Evolutionary conservation across 1,140 invertebrate genomes (phyloP), one percentile per base, ranked within the genome.

Genomic region (Bombus sibiricus): DNA sequence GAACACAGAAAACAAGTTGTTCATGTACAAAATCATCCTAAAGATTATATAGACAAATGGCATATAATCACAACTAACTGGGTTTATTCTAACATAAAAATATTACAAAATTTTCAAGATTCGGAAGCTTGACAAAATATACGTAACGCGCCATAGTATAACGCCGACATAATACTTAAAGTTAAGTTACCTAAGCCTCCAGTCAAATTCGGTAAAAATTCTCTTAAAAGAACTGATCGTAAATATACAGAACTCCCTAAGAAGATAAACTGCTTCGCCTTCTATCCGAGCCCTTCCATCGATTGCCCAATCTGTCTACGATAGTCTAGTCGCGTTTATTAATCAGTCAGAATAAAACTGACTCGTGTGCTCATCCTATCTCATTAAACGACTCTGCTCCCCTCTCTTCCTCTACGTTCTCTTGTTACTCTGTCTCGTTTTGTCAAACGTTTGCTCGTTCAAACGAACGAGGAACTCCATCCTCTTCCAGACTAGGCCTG

Each of bases 311-410:
- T 39, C 25, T 5, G 5, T 28, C 10, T 10, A 43, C n/a, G 22
- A 15, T n/a, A 57, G 37, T 81, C 37, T 18, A 6, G 3, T n/a
- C 41, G 18, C 32, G 32, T 57, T 75, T 37, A 64, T 73, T 78
- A 72, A 79, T 78, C 77, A 12, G 22, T 81, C 68, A 28, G 47
- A 28, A 77, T 77, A 59, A 53, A 79, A 75, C 22, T 2, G 62
- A 64, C 71, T 37, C 12, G 34, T 10, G 47, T 15, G 47, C 28
- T 75, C 57, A 37, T 66, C 72, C 59, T 83, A 66, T 68, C 57
- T 75, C 80, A 83, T 66, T 59, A 41, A 53, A 22, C 41, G 3
- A 12, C 43, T n/a, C 68, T 37, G 62, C 32, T n/a, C 15, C 34
- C 39, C 81, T 59, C 73, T 25, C 62, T 41, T n/a, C 59, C 59